These are phyloP conservation scores for Pseudois nayaur DNA, from an alignment of 2,113 vertebrate genomes.

Conservation along the genomic window DNA sequence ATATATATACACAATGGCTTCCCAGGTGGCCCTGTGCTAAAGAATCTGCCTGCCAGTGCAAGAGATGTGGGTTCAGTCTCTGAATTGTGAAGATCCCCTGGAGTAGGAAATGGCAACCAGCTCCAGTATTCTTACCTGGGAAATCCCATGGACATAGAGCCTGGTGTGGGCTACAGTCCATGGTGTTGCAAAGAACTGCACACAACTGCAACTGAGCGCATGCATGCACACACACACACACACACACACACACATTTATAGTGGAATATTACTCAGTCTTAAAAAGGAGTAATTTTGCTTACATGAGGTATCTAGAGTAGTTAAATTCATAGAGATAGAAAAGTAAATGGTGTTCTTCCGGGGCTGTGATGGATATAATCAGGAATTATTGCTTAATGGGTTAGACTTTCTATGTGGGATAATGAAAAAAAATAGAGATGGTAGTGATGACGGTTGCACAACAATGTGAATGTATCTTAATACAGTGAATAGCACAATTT, in stretches of 20 bases:
- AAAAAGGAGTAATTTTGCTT: background rate
- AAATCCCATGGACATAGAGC: background rate
- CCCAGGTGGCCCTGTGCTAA: background rate
- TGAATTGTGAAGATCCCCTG: background rate
- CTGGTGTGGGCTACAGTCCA: background rate
- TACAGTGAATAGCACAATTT: background rate
- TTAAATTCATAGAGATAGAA: background rate
- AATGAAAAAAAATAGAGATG: background rate
- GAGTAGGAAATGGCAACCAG: background rate
- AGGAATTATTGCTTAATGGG: background rate
- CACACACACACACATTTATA: background rate
- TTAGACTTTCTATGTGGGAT: background rate
- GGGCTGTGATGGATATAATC: background rate
- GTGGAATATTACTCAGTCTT: background rate
- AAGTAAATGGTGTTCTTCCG: background rate
- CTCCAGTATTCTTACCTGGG: background rate
- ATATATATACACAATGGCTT: background rate
- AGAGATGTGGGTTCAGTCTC: background rate
- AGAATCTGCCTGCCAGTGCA: background rate
- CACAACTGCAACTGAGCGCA: background rate
- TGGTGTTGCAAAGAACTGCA: background rate
- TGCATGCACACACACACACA: background rate
- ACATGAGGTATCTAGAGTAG: background rate
- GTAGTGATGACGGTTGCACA: background rate
- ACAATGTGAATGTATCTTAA: background rate